A percentile compares a stretch with the other conserved stretches of the same genome.
These are phyloP conservation scores for Drosophila cognata DNA, from an alignment of 2,888 invertebrate species.

Conservation along the genomic window DNA sequence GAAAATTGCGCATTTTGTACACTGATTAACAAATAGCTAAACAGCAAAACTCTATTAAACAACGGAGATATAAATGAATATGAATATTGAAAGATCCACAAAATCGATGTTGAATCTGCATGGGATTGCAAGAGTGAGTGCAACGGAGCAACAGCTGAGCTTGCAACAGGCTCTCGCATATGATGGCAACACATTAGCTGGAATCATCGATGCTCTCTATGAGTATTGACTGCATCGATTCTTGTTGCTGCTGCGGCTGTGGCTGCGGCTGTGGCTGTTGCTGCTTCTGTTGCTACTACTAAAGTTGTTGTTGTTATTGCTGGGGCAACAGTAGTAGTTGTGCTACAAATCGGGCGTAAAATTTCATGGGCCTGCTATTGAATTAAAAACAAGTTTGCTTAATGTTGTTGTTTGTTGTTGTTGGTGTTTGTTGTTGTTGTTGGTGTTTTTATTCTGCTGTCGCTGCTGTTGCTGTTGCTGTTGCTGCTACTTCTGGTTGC, in stretches of 20 bases:
- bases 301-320: conserved; percentile 32
- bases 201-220: conserved; percentile 26
- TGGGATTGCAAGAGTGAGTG: conserved; percentile 22
- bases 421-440: conserved; percentile 17
- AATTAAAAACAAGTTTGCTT: conserved; percentile 78
- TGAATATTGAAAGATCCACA: conserved; percentile 34
- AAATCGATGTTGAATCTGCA: conserved; percentile 23
- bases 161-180: conserved; percentile 13
- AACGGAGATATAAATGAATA: conserved; percentile 4
- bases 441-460: conserved; percentile 16
- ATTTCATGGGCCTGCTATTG: conserved; percentile 83
- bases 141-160: conserved; percentile 38
- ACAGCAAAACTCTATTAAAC: conserved; percentile 31
- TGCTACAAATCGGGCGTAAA: conserved; percentile 82
- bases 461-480: conserved; percentile 26
- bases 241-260: conserved; percentile 16
- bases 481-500: conserved; percentile 66
- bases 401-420: conserved; percentile 46
- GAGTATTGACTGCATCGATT: conserved; percentile 19
- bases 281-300: conserved; percentile 9
- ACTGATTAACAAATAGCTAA: conserved; percentile 57
- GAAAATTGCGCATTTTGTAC: conserved; percentile 56
- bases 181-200: conserved; percentile 34
- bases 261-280: conserved; percentile 23
- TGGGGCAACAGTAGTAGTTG: conserved; percentile 78